Conservation (phyloP, 2,888 invertebrate species). For the Euphydryas editha region DNA sequence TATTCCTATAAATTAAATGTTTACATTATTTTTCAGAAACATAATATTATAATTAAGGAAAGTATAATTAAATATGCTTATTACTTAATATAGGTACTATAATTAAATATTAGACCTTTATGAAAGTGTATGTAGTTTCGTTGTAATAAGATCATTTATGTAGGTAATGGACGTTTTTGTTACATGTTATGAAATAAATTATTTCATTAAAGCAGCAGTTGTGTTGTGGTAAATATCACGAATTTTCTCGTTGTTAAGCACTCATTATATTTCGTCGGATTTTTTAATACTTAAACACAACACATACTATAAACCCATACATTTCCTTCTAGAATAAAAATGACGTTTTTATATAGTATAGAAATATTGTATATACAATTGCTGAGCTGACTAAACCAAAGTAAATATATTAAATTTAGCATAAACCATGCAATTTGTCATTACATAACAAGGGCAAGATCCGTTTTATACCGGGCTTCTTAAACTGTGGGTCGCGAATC, state of each 20-base stretch:
- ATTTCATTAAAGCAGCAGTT: not conserved
- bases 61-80: not conserved
- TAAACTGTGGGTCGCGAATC: slow-evolving; percentile 30
- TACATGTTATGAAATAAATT: not conserved
- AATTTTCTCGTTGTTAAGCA: not conserved
- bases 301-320: not conserved
- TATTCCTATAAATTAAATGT: not conserved
- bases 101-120: no score
- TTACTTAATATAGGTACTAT: not conserved
- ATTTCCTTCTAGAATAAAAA: not conserved
- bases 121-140: no score
- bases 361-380: not conserved
- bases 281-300: not conserved
- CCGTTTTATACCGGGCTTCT: slow-evolving; percentile 23
- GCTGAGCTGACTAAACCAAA: not conserved
- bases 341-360: not conserved
- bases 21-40: no score
- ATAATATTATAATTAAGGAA: not conserved
- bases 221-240: not conserved
- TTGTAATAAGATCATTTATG: not conserved
- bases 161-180: slow-evolving; percentile 4
- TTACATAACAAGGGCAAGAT: slow-evolving; percentile 23
- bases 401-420: slow-evolving; percentile 7
- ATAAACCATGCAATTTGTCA: slow-evolving; percentile 20
- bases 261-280: not conserved